Evolutionary conservation across 2,888 invertebrate species (phyloP), one percentile per base, ranked within the genome.

Genomic region (Lymantria monacha): DNA sequence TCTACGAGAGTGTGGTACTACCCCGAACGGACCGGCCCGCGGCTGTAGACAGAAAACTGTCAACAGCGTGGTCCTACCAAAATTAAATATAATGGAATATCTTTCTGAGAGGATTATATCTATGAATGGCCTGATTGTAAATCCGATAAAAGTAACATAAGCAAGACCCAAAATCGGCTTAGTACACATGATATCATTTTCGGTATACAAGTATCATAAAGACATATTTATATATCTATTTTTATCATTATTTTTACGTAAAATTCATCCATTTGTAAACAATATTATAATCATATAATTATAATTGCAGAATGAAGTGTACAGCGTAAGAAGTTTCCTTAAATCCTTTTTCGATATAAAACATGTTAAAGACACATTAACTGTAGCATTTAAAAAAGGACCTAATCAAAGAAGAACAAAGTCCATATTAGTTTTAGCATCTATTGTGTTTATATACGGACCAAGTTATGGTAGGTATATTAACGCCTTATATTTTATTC

Each of bases 281-380:
- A 33, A 33, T 33, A 33, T 10, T 55, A 48, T 58, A 55, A 62
- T 60, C 53, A 47, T 22, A 56, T 63, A 67, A 72, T 72, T 70
- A 66, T 72, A 72, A 72, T 83, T 80, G 50, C 78, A 83, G 83
- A 69, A 72, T 50, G 69, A 74, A 65, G 59, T 75, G 56, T 54
- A 66, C 31, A 62, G 66, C 59, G 56, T 71, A 51, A 57, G 74
- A 52, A 69, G 70, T 56, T 87, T 81, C 61, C 65, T 88, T 1
- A 87, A 80, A 76, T 79, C 82, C 53, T 92, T 93, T 70, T 93
- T 93, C 66, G 85, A 93, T 71, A 64, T 90, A 30, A 83, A 84
- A 66, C 92, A 92, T 65, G 88, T 93, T 22, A 85, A 79, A 53
- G 89, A 92, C 45, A 92, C 93, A 0, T 68, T 92, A 5, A 76